Evolutionary conservation across 2,113 vertebrate genomes (phyloP), one percentile per base, ranked within the genome.

Genomic region (Galemys pyrenaicus): DNA sequence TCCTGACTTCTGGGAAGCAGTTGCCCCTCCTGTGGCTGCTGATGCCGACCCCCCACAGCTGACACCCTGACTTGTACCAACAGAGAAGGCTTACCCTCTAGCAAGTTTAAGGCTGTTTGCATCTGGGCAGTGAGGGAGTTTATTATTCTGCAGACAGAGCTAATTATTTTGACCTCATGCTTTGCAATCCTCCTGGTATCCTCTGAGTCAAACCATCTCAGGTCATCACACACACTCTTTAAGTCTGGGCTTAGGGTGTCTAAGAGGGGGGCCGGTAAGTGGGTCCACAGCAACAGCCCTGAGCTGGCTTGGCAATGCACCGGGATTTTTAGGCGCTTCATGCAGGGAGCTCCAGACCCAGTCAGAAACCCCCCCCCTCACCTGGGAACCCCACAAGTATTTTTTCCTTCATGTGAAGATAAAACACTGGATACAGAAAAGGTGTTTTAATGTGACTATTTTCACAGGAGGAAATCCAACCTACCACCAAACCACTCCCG

Each of bases 1-100:
- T 26, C 26, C 54, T 9, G 49, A 75, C 80, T 89, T 87, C 80
- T 88, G 77, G 75, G 41, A 92, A 92, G 26, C 30, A 82, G 39
- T 30, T 10, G 2, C 60, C n/a, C 9, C 24, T 4, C 15, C 28
- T 39, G 24, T 5, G 16, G 32, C 17, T 9, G 32, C 84, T n/a
- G n/a, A n/a, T n/a, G n/a, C 73, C 96, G 39, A 8, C 28, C 51
- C 82, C 30, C n/a, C 67, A 41, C n/a, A 30, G 73, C 65, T 32
- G 83, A 54, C 64, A 60, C 2, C 1, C n/a, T 26, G 12, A 75
- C 77, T 32, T 74, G 89, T 51, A 35, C 79, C 81, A 58, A 74
- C 49, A n/a, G 44, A 87, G 62, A 95, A 88, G 20, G 41, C 75
- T 71, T n/a, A 35, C 64, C 67, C 28, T 75, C 54, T 77, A 51